Percentiles rank a stretch among this genome's conserved stretches.
Conservation (phyloP, 2,888 invertebrate species). For the Lithophane leautieri region DNA sequence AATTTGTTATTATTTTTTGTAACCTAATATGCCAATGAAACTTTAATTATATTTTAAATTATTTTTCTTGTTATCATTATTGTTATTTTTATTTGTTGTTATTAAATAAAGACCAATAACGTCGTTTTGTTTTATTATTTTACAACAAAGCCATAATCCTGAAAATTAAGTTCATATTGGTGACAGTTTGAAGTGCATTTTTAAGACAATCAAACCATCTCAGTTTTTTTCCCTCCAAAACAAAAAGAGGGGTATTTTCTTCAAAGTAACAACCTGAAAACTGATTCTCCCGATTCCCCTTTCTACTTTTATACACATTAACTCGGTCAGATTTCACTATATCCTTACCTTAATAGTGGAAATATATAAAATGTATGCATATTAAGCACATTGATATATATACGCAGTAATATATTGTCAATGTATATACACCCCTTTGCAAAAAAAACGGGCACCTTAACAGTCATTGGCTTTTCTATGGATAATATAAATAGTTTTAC, state of each 20-base stretch:
- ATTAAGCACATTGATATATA: too few species aligned
- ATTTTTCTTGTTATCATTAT: constrained; percentile 11
- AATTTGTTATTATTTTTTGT: not conserved
- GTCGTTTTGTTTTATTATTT: constrained; percentile 15
- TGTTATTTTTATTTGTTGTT: constrained; percentile 34
- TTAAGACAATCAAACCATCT: not conserved
- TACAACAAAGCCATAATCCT: not conserved
- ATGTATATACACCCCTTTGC: too few species aligned
- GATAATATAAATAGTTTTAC: too few species aligned
- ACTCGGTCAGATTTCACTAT: not conserved
- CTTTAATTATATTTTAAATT: constrained; percentile 7
- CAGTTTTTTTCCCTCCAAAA: not conserved
- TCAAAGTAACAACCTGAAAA: not conserved
- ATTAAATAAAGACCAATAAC: constrained; percentile 39
- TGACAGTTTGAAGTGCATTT: not conserved
- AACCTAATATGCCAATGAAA: constrained; percentile 41
- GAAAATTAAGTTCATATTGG: not conserved
- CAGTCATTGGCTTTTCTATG: too few species aligned
- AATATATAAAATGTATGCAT: too few species aligned
- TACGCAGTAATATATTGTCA: too few species aligned
- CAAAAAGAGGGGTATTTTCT: not conserved
- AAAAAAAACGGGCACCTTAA: too few species aligned
- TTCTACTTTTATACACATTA: too few species aligned
- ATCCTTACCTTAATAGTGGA: too few species aligned
- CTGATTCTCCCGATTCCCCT: not conserved